Conservation (phyloP, 2,797 vertebrate species). For the Gallirallus australis region DNA sequence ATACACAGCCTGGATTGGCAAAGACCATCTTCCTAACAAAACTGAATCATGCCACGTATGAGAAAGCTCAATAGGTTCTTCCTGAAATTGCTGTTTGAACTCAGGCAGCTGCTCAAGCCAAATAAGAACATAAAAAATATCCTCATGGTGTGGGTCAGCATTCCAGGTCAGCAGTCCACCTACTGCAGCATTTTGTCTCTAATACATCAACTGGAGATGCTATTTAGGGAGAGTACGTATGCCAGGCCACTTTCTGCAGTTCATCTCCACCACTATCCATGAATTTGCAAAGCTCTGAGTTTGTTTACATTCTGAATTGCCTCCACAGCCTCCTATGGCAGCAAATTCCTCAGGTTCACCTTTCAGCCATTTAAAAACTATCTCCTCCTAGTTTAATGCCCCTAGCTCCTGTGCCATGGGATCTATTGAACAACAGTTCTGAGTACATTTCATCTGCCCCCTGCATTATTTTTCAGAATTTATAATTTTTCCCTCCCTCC, state of each 20-base stretch:
- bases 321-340: background rate
- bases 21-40: background rate
- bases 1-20: rapidly evolving
- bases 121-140: background rate
- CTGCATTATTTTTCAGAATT: background rate
- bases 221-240: background rate
- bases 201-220: background rate
- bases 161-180: background rate
- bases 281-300: background rate
- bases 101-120: background rate
- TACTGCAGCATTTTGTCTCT: background rate
- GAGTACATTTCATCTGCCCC: background rate
- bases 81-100: background rate
- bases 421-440: background rate
- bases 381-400: background rate
- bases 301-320: background rate
- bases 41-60: background rate
- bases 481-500: background rate
- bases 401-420: background rate
- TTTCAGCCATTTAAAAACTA: background rate
- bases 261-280: background rate
- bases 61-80: background rate
- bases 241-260: background rate
- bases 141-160: background rate
- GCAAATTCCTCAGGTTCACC: background rate